Evolutionary conservation across 1,140 invertebrate species (phyloP), one percentile per base, ranked within the genome.

Genomic region (Cydia strobilella): DNA sequence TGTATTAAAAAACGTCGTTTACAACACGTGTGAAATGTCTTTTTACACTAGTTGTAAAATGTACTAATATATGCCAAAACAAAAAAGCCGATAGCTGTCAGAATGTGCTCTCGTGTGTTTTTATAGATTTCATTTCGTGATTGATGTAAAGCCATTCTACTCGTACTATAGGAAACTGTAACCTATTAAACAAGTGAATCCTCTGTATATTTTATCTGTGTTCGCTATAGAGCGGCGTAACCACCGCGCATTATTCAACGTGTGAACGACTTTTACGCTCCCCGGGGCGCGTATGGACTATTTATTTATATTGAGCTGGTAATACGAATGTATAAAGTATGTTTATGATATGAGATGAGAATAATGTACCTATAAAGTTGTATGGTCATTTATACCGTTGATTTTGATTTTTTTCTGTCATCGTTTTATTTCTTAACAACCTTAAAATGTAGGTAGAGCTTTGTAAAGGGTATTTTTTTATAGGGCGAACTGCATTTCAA

Each of bases 171-270:
- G 51, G 51, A 54, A 54, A 54, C 51, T 54, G 15, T 48, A 54
- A n/a, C 6, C 54, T 59, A 59, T 59, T 59, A 59, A 59, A 59
- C 54, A 59, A 59, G 54, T 59, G 54, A 18, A 54, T 54, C 20
- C 54, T n/a, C 10, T 59, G 54, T 59, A 12, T 23, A 20, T 23
- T 54, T 54, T 12, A 23, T n/a, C 65, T 69, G 31, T 69, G 7
- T 18, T 20, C 18, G 23, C 31, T 69, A 12, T 69, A 39, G 15
- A 69, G 65, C 65, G 31, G 27, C 27, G 65, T 69, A 39, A 69
- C 65, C 65, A 42, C 31, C 27, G n/a, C 12, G 35, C 65, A 42
- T 69, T 69, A 69, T 69, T 69, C 65, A 69, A 69, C 65, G 65
- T 69, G 31, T 42, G 31, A 69, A 69, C 18, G 63, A 35, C 63